Base-by-base conservation (phyloP, 2,797 vertebrate species). In the Pseudochaenichthys georgianus region DNA sequence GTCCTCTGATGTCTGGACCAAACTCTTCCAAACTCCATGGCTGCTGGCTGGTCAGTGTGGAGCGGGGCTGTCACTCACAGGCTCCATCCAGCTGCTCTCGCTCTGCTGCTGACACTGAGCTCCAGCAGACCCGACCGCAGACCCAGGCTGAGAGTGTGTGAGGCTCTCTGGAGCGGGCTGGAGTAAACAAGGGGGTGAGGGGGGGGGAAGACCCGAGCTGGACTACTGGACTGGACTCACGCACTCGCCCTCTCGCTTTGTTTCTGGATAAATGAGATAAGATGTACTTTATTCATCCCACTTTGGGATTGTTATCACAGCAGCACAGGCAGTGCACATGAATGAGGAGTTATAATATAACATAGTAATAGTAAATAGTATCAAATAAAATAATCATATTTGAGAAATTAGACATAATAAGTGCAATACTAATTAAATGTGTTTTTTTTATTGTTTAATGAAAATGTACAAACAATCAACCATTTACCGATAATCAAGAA, bases 21-120 rank as follows among this genome's bases (percentile, higher is more conserved):
- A 83, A 88, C 71, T 88, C 85, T 86, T 50, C 86, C 82, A 48
- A 91, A 88, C 87, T 94, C 94, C 95, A 95, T 95, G 83, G 70
- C 4, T 84, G 1, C 51, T 53, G 64, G 28, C 50, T 50, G 74
- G 58, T 84, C 77, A 82, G 59, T 53, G 52, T 11, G 50, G 2
- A 57, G 15, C n/a, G n/a, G 61, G 41, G 73, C 67, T 61, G 73
- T 86, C 70, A 75, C 47, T 78, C 68, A 53, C 64, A 61, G 70
- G 3, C 58, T 84, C 73, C 79, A 87, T 80, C 68, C 82, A 79
- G 43, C 63, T 46, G 79, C 23, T 28, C 21, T 58, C 48, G 65
- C 54, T 83, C 58, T 84, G 69, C 71, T 75, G 78, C 54, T 68
- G 61, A 60, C 21, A 63, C 55, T 41, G 43, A 80, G 60, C n/a